Percentiles rank a stretch among this genome's conserved stretches.
These are phyloP conservation scores for Dioctria rufipes DNA, from an alignment of 2,888 invertebrate genomes.

Conservation along the genomic window DNA sequence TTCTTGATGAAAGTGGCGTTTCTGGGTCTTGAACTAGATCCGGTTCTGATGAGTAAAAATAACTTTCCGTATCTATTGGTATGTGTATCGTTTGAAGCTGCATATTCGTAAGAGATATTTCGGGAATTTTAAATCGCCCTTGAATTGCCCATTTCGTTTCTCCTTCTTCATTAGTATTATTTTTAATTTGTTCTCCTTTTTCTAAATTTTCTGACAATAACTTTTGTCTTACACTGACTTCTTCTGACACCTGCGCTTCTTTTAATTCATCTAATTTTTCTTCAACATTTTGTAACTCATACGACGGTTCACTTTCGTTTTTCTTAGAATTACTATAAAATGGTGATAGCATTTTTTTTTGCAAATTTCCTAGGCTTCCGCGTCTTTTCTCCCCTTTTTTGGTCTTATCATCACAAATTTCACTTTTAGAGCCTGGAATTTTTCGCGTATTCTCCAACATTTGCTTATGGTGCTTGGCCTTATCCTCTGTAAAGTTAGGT, in stretches of 20 bases:
- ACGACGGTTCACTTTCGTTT: background rate
- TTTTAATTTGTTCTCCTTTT: background rate
- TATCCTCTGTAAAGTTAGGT: slow-evolving; percentile 54
- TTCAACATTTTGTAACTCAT: too few species aligned
- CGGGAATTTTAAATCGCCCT: background rate
- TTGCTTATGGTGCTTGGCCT: slow-evolving; percentile 9
- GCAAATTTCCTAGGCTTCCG: slow-evolving; percentile 69
- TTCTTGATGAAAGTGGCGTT: background rate
- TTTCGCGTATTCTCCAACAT: background rate
- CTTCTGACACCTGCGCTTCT: too few species aligned
- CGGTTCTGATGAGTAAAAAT: slow-evolving; percentile 57
- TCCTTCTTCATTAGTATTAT: background rate
- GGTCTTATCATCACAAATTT: background rate
- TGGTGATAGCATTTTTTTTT: slow-evolving; percentile 59
- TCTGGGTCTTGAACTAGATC: slow-evolving; percentile 41
- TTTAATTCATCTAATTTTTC: too few species aligned
- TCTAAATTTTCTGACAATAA: too few species aligned
- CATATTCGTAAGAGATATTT: slow-evolving; percentile 24
- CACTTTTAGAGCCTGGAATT: background rate
- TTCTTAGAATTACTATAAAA: slow-evolving; percentile 60
- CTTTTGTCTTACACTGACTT: too few species aligned
- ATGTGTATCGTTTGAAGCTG: background rate
- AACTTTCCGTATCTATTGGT: background rate
- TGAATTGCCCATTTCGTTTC: background rate
- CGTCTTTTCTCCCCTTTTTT: slow-evolving; percentile 66